These are phyloP conservation scores for Aramus guarauna DNA, from an alignment of 2,113 vertebrate species.

Conservation along the genomic window DNA sequence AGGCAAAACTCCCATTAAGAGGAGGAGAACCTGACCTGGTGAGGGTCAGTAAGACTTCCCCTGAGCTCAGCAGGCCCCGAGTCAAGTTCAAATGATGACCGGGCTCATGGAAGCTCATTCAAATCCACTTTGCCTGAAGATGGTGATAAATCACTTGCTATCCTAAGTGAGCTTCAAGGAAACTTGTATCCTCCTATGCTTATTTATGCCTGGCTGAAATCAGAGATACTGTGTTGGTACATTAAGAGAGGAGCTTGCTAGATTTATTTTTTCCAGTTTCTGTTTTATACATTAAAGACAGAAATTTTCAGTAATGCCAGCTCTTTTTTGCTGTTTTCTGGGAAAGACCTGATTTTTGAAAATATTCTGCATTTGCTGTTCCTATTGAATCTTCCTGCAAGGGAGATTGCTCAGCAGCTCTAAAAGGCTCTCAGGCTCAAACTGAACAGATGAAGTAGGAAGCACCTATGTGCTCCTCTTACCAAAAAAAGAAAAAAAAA, in stretches of 20 bases:
- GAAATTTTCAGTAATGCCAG: neutral
- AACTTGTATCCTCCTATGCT: neutral
- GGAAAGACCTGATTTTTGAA: neutral
- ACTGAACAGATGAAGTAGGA: neutral
- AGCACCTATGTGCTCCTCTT: neutral
- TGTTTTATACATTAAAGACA: neutral
- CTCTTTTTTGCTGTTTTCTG: neutral
- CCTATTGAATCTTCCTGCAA: neutral
- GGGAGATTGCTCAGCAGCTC: neutral
- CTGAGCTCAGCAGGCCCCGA: neutral
- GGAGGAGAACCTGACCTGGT: neutral
- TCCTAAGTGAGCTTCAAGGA: neutral
- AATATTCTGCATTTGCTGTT: neutral
- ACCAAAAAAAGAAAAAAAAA: neutral
- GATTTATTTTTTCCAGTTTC: neutral
- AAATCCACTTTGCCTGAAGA: neutral
- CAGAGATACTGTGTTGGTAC: neutral
- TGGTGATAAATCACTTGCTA: neutral
- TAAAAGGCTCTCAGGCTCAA: neutral
- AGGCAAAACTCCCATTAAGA: neutral
- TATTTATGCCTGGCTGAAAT: neutral
- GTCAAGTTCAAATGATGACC: neutral
- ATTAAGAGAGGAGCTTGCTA: neutral
- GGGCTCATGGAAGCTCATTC: neutral
- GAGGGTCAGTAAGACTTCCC: neutral